Conservation (phyloP, 1,140 invertebrate species). For the Zelostemma sp. region DNA sequence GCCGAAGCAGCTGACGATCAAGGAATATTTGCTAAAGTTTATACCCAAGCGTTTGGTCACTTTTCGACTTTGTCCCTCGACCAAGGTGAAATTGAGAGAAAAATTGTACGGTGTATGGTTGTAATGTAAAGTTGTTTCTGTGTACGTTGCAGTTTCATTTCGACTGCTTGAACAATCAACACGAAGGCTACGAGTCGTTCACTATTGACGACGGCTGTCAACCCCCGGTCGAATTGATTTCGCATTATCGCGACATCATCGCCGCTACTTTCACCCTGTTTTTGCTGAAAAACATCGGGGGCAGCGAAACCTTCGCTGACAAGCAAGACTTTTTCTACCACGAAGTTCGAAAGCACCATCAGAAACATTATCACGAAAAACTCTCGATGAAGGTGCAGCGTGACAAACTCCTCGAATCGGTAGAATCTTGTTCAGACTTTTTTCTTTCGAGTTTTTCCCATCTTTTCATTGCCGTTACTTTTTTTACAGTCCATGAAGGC, state of each 20-base stretch:
- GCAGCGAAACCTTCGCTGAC: constrained; percentile 95
- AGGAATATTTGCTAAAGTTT: constrained; percentile 92
- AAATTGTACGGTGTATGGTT: too few relatives aligned
- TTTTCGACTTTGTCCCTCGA: constrained; percentile 93
- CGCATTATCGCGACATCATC: constrained; percentile 89
- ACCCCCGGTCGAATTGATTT: constrained; percentile 84
- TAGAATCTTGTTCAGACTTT: constrained; percentile 55
- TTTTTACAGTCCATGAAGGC: constrained; percentile 83
- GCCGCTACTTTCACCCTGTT: constrained; percentile 94
- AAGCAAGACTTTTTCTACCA: constrained; percentile 97
- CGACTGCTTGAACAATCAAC: constrained; percentile 68
- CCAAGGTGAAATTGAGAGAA: constrained; percentile 74
- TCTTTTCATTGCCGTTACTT: too few relatives aligned
- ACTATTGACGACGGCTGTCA: constrained; percentile 93
- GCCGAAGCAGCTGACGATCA: constrained; percentile 90
- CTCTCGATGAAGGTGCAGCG: constrained; percentile 85
- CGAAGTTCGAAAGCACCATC: constrained; percentile 88
- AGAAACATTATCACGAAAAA: constrained; percentile 88
- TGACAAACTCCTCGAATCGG: constrained; percentile 84
- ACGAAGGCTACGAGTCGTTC: constrained; percentile 73
- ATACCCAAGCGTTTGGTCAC: constrained; percentile 92
- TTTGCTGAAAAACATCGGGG: constrained; percentile 94
- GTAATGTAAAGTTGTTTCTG: too few relatives aligned
- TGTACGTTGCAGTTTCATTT: constrained; percentile 73
- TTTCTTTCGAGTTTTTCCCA: constrained; percentile 6